Evolutionary conservation across 2,888 invertebrate species (phyloP).

Genomic region (Saturnia japonica): DNA sequence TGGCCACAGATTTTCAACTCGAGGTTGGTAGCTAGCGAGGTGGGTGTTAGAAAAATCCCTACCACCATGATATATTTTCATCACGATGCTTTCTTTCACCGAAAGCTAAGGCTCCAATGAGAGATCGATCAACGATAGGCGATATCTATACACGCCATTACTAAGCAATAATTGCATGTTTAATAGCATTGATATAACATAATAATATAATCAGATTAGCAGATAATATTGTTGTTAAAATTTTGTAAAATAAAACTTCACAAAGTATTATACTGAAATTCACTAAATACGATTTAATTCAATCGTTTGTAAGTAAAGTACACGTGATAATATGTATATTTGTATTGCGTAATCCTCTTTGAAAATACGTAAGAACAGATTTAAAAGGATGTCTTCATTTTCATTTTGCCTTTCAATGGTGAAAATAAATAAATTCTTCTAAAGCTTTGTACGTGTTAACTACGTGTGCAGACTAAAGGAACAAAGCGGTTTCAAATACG

Average conservation of each 20-base stretch:
- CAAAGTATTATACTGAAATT: not conserved
- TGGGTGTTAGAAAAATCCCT: too few species aligned
- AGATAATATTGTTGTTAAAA: not conserved
- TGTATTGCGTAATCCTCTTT: constrained; percentile 3
- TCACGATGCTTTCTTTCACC: too few species aligned
- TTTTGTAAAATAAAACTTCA: not conserved
- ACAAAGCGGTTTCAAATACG: constrained; percentile 28
- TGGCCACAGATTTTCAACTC: too few species aligned
- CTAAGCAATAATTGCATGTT: too few species aligned
- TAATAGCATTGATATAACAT: too few species aligned
- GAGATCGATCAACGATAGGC: too few species aligned
- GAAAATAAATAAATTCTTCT: constrained; percentile 41
- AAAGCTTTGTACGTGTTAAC: constrained; percentile 39
- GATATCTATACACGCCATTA: too few species aligned
- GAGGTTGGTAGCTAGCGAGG: too few species aligned
- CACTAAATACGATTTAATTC: not conserved
- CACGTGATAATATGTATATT: constrained; percentile 1
- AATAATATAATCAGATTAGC: not conserved
- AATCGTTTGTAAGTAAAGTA: not conserved
- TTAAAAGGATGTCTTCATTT: constrained; percentile 24
- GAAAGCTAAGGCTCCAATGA: too few species aligned
- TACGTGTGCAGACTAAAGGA: constrained; percentile 32
- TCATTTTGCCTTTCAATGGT: constrained; percentile 32
- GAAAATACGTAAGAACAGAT: constrained; percentile 11
- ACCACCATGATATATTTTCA: too few species aligned